Evolutionary conservation across 2,888 invertebrate genomes (phyloP).

Genomic region (Eupithecia exiguata): DNA sequence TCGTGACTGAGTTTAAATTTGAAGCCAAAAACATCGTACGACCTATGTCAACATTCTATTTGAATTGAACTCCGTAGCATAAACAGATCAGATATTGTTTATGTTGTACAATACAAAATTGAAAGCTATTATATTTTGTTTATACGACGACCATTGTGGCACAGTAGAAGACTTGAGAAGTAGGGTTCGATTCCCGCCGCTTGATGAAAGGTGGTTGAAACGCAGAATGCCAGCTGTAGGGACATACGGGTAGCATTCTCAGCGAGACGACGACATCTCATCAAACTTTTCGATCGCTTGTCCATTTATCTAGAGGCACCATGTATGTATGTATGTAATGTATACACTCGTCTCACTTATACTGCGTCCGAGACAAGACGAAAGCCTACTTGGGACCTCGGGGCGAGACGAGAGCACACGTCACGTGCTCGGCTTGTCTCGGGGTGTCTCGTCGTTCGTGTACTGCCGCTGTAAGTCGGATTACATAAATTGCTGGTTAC

Average conservation of each 20-base stretch:
- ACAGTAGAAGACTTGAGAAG: neutral
- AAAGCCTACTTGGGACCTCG: neutral
- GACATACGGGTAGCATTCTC: no score
- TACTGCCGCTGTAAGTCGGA: no score
- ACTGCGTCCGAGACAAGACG: neutral
- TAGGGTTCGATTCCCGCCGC: neutral
- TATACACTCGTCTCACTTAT: no score
- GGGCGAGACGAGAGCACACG: neutral
- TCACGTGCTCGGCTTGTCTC: neutral
- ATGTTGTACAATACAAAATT: neutral
- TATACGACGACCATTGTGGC: neutral
- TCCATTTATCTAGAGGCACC: no score
- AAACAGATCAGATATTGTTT: conserved; percentile 4
- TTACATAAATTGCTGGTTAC: no score
- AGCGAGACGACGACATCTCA: no score
- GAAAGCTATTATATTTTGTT: neutral
- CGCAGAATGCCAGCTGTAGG: neutral
- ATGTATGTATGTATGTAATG: no score
- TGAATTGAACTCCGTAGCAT: neutral
- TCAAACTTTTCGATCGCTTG: no score
- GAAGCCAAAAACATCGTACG: neutral
- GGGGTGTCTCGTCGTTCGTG: no score
- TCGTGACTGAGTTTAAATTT: neutral
- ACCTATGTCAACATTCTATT: conserved; percentile 4
- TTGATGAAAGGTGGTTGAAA: neutral